Conservation (phyloP, 2,888 invertebrate genomes). For the Drosophila macrothrix region DNA sequence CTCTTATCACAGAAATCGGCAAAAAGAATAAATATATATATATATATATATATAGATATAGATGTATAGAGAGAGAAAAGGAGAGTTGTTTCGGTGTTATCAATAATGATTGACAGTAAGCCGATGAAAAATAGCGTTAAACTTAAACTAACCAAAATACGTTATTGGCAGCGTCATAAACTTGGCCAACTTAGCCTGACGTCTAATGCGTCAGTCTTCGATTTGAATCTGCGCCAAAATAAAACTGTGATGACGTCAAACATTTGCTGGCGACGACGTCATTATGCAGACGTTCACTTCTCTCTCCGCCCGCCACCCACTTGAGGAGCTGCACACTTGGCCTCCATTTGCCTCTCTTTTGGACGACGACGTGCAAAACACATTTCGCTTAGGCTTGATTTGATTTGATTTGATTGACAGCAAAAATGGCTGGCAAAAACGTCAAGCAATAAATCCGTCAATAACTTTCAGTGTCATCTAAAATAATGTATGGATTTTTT, state of each 20-base stretch:
- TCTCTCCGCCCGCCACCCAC: neutral
- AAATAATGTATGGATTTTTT: neutral
- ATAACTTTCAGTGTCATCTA: slow-evolving; percentile 24
- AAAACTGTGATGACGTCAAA: slow-evolving; percentile 30
- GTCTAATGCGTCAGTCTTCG: neutral
- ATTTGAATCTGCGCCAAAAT: slow-evolving; percentile 19
- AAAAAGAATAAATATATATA: neutral
- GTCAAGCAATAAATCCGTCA: slow-evolving; percentile 32
- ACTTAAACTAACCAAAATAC: slow-evolving; percentile 15
- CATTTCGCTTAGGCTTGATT: neutral
- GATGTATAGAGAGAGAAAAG: neutral
- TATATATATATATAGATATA: neutral
- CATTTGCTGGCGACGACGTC: slow-evolving; percentile 25
- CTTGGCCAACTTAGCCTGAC: neutral
- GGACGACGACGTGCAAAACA: neutral
- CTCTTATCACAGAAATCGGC: neutral
- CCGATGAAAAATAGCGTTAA: neutral
- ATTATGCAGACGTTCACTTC: slow-evolving; percentile 2
- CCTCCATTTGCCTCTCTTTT: slow-evolving; percentile 14
- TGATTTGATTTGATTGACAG: slow-evolving; percentile 32
- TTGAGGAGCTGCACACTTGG: slow-evolving; percentile 21
- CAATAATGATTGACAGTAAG: slow-evolving; percentile 21
- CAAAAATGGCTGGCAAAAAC: slow-evolving; percentile 10
- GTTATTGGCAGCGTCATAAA: slow-evolving; percentile 35
- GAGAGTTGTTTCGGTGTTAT: slow-evolving; percentile 1